These are phyloP conservation scores for Agrotis ipsilon DNA, from an alignment of 2,888 invertebrate species.

Conservation along the genomic window DNA sequence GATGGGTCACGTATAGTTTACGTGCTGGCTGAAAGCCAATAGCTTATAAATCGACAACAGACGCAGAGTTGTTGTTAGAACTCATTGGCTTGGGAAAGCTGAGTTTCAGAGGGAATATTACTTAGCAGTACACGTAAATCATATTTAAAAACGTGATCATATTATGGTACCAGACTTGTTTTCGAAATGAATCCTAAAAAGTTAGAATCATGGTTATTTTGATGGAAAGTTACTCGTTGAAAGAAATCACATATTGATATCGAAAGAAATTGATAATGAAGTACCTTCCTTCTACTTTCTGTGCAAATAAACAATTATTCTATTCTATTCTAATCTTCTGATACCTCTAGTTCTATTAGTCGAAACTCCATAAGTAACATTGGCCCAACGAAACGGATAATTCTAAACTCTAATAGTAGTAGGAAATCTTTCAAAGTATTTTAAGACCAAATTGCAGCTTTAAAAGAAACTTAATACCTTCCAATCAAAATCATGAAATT, in stretches of 20 bases:
- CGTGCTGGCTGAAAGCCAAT: conserved; percentile 59
- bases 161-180: no score
- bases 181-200: background rate
- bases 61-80: conserved; percentile 41
- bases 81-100: conserved; percentile 49
- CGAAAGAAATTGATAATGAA: background rate
- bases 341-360: background rate
- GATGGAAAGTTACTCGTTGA: background rate
- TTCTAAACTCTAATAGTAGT: no score
- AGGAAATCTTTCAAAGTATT: background rate
- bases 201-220: background rate
- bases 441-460: background rate
- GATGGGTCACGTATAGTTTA: conserved; percentile 53
- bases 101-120: conserved; percentile 41
- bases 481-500: background rate
- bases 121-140: background rate
- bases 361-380: background rate
- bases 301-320: no score
- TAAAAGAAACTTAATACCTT: background rate
- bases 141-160: background rate
- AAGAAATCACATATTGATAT: background rate
- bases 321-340: no score
- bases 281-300: no score
- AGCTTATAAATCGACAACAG: conserved; percentile 48
- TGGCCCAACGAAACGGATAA: background rate